Evolutionary conservation across 2,113 vertebrate species (phyloP).

Genomic region (Pseudonaja textilis): DNA sequence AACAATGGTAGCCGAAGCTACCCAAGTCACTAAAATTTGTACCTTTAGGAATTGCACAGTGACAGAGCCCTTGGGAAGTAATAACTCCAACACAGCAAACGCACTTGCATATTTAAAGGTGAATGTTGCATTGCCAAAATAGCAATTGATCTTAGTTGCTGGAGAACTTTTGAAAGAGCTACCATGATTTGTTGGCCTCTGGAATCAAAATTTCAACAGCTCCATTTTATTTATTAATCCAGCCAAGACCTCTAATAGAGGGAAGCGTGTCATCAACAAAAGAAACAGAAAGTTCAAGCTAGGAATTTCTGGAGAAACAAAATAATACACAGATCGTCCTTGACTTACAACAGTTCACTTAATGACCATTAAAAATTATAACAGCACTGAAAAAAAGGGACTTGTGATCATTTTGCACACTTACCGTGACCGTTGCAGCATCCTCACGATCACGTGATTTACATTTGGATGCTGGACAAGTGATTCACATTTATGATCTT

Average conservation of each 20-base stretch:
- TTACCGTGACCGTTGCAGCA: no score
- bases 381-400: no score
- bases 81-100: neutral
- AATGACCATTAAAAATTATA: no score
- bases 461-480: no score
- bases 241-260: neutral
- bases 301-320: neutral
- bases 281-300: neutral
- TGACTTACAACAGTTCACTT: no score
- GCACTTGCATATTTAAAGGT: neutral
- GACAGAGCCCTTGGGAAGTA: no score
- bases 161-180: neutral
- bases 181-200: neutral
- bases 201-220: neutral
- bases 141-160: neutral
- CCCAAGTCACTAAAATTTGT: conserved; percentile 53
- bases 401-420: no score
- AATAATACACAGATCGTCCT: neutral
- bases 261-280: neutral
- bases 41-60: conserved; percentile 14
- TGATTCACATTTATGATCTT: no score
- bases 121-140: neutral
- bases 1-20: conserved; percentile 55
- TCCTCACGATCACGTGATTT: no score
- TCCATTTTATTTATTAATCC: neutral